Evolutionary conservation across 2,113 vertebrate genomes (phyloP).

Genomic region (Hippopotamus amphibius): DNA sequence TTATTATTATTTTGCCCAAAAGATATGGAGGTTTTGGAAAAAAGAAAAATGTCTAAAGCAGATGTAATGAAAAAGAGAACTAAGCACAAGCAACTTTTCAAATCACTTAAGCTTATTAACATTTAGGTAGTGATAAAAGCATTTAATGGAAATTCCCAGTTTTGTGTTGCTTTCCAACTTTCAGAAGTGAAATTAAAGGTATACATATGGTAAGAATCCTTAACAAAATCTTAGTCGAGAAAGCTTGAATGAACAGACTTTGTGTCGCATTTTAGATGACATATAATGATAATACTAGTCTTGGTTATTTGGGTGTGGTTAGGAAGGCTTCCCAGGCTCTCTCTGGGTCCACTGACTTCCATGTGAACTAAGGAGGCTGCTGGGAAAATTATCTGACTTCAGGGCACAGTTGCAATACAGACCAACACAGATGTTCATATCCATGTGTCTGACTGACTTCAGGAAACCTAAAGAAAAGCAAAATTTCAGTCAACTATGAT

Average conservation of each 20-base stretch:
- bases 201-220: not conserved
- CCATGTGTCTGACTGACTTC: not conserved
- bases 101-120: not conserved
- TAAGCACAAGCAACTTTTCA: slow-evolving; percentile 28
- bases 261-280: not conserved
- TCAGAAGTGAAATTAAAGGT: not conserved
- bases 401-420: not conserved
- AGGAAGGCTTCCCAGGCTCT: not conserved
- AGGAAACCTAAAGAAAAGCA: slow-evolving; percentile 14
- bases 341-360: not conserved
- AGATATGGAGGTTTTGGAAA: not conserved
- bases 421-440: not conserved
- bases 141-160: not conserved
- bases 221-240: slow-evolving; percentile 7
- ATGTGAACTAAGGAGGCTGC: not conserved
- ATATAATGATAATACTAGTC: not conserved
- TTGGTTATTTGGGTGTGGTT: not conserved
- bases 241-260: not conserved
- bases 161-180: not conserved
- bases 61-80: not conserved
- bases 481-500: not conserved
- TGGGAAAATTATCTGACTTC: not conserved
- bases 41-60: not conserved
- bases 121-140: not conserved
- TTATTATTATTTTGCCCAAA: not conserved